These are phyloP conservation scores for Bombus breviceps DNA, from an alignment of 1,140 invertebrate species.

Conservation along the genomic window DNA sequence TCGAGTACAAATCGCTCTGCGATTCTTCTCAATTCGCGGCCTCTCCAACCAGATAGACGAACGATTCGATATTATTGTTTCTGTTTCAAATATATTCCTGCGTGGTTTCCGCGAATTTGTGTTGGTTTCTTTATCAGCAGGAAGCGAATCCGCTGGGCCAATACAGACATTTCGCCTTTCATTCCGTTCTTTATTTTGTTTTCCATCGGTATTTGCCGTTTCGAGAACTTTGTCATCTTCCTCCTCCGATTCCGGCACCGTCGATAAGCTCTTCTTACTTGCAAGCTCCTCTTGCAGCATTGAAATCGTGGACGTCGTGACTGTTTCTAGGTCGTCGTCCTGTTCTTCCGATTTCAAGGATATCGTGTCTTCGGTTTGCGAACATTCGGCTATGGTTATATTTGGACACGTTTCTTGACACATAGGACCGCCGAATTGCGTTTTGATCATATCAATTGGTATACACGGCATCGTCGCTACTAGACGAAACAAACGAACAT, in stretches of 20 bases:
- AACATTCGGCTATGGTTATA: not conserved
- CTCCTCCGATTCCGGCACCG: not conserved
- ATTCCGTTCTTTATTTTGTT: no score
- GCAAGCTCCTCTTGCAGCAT: fast-evolving
- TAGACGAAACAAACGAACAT: no score
- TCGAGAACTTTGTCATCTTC: not conserved
- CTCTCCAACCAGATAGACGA: not conserved
- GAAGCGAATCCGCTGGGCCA: not conserved
- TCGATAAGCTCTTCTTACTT: not conserved
- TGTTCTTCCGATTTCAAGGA: not conserved
- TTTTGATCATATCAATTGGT: not conserved
- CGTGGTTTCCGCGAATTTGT: not conserved
- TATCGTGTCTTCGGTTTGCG: not conserved
- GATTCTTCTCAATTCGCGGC: not conserved
- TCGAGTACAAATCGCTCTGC: not conserved
- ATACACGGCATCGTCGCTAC: not conserved
- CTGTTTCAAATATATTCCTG: not conserved
- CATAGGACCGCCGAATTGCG: not conserved
- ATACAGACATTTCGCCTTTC: not conserved
- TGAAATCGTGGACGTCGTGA: not conserved
- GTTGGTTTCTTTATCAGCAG: not conserved
- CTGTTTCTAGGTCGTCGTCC: no score
- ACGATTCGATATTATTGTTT: not conserved
- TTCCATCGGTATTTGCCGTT: not conserved
- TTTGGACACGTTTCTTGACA: constrained; percentile 1